Conservation (phyloP, 1,140 invertebrate species). For the Ctenoplectra terminalis region DNA sequence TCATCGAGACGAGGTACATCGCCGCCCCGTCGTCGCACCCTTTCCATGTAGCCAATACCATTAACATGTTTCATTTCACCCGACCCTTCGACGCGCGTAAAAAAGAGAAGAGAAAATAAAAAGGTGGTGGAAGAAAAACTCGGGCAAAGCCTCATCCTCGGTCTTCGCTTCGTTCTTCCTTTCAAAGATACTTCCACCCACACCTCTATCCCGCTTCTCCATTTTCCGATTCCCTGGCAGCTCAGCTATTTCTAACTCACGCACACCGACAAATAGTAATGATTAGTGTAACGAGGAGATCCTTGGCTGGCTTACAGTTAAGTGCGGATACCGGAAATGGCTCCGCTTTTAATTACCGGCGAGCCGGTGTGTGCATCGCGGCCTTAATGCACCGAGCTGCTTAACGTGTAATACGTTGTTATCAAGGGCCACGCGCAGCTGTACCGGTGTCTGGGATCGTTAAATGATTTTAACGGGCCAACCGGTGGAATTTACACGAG, state of each 20-base stretch:
- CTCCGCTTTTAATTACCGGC: slow-evolving; percentile 66
- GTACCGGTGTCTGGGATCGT: slow-evolving; percentile 14
- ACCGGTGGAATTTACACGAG: neutral
- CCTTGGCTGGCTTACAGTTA: slow-evolving; percentile 45
- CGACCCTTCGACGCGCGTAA: slow-evolving; percentile 17
- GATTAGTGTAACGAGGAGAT: slow-evolving; percentile 68
- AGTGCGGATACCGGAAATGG: slow-evolving; percentile 64
- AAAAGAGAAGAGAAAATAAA: neutral
- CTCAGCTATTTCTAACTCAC: slow-evolving; percentile 21
- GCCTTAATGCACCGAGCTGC: slow-evolving; percentile 56
- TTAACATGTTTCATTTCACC: slow-evolving; percentile 50
- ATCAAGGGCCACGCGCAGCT: slow-evolving; percentile 45
- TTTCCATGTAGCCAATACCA: slow-evolving; percentile 38
- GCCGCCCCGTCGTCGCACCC: slow-evolving; percentile 18
- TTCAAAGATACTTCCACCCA: slow-evolving; percentile 10
- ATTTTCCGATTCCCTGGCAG: neutral
- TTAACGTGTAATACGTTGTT: slow-evolving; percentile 66
- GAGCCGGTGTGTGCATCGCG: slow-evolving; percentile 51
- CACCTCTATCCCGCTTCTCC: neutral
- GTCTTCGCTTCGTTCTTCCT: slow-evolving; percentile 16
- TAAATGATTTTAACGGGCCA: slow-evolving; percentile 55
- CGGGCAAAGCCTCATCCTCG: neutral
- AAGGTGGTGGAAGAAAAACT: neutral
- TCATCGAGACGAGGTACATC: too few relatives aligned
- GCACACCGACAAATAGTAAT: slow-evolving; percentile 53